Evolutionary conservation across 2,797 vertebrate species (phyloP), one percentile per base, ranked within the genome.

Genomic region (Balearica regulorum): DNA sequence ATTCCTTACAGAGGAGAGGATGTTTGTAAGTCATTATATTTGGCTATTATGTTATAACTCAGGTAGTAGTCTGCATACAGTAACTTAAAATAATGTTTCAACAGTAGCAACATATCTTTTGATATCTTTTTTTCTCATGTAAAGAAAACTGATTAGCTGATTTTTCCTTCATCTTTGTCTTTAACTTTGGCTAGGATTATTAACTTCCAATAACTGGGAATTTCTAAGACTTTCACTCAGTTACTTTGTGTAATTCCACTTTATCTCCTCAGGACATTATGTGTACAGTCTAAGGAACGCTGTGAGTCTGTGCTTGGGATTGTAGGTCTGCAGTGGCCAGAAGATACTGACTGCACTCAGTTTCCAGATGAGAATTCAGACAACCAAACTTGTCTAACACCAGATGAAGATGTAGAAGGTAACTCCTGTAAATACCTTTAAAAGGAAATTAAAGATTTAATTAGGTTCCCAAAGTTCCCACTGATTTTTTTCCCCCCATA

Each of bases 321-420:
- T 43, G 99, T 99, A 95, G 99, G 99, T 54, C 87, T 99, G 65
- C 99, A 99, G 96, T 99, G 99, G 99, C 99, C 99, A 1, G 99
- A 99, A 78, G 99, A 99, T 65, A 99, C 99, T 1, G 99, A 99
- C 79, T 99, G 99, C 35, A 97, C 87, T 79, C 99, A 99, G 86
- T 99, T 99, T 92, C 99, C 99, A 22, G 99, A 99, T 90, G 99
- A 99, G 58, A 98, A 98, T 54, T 96, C 81, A 11, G 98, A 97
- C 22, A 99, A 99, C 94, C 86, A 92, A 49, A 98, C 98, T 48
- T 99, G 99, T 86, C 97, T 99, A 75, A 98, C 99, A 95, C 99
- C 99, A 2, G 98, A 98, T 97, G 98, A 98, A 44, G 98, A 98
- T 8, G 99, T 99, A 90, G 98, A 99, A 96, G 99, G 99, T 99